Base-by-base conservation (phyloP, 1,140 invertebrate genomes). In the Hestina assimilis region DNA sequence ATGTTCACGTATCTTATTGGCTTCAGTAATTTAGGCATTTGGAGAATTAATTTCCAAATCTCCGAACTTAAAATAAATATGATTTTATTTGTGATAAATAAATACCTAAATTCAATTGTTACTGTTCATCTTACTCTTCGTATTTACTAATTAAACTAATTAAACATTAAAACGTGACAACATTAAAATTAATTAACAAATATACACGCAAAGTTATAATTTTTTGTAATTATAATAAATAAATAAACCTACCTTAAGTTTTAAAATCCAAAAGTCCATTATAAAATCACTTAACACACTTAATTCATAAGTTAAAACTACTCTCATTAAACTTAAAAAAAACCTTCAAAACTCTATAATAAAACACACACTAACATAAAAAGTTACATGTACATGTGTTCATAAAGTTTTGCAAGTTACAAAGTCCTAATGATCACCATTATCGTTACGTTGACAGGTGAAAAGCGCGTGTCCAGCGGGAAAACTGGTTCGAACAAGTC, bases 391-490 rank as follows among this genome's bases (percentile, higher is more conserved):
- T 17, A 35, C 55, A 48, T 43, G 46, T 23, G 21, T 46, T 23
- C 33, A 33, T n/a, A 45, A 53, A 66, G 33, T 58, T 48, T 48
- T 33, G 5, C 26, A 42, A 47, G 50, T 43, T 28, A 41, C 19
- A 9, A 56, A 59, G 58, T 63, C 43, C 59, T 54, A 59, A 65
- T 56, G 33, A 56, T 58, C 52, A 70, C 53, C 57, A 68, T 66
- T 57, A 51, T 65, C 57, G 51, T 45, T 33, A 38, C 53, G 52
- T 47, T 63, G 65, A 73, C 63, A 74, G 59, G 61, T 63, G 63
- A 58, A 59, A 52, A 58, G 48, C 65, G 55, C 52, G 59, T 51
- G 23, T 48, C 17, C 59, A 54, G 59, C 65, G 64, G 46, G 41
- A 61, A 69, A 42, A 66, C 54, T 40, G 9, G 20, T 21, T 12